These are phyloP conservation scores for Clarias gariepinus DNA, from an alignment of 2,113 vertebrate genomes.

Conservation along the genomic window DNA sequence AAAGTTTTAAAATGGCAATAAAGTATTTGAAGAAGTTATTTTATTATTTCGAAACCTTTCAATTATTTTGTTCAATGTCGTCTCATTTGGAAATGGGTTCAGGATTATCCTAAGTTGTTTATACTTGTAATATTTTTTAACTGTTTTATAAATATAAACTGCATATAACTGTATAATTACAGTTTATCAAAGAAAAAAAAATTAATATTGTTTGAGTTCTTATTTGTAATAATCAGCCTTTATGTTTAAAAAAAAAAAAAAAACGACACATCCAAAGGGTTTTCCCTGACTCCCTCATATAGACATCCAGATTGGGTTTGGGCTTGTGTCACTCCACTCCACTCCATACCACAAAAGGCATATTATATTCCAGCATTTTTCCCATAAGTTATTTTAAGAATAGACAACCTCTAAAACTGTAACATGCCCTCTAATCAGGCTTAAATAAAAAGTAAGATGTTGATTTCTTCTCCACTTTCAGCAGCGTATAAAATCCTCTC, in stretches of 20 bases:
- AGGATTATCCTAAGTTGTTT: background rate
- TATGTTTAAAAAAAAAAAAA: too few relatives aligned
- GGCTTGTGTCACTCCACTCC: background rate
- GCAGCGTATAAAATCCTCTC: background rate
- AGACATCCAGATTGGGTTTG: background rate
- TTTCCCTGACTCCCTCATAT: background rate
- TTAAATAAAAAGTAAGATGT: slow-evolving; percentile 20
- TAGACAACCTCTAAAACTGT: background rate
- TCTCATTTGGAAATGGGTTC: background rate
- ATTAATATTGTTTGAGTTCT: background rate
- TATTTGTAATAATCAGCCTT: background rate
- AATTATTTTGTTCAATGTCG: background rate
- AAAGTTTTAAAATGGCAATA: too few relatives aligned
- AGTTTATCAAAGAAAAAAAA: background rate
- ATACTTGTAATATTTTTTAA: background rate
- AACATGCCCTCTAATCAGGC: slow-evolving; percentile 8
- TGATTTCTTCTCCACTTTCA: slow-evolving; percentile 16
- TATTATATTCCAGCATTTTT: background rate
- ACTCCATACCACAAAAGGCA: background rate
- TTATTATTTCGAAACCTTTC: too few relatives aligned
- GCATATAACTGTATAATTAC: too few relatives aligned
- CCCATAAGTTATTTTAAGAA: slow-evolving; percentile 10
- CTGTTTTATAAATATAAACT: too few relatives aligned
- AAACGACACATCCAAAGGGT: background rate
- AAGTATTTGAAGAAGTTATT: too few relatives aligned